Evolutionary conservation across 2,113 vertebrate species (phyloP).

Genomic region (Genyomyrus donnyi): DNA sequence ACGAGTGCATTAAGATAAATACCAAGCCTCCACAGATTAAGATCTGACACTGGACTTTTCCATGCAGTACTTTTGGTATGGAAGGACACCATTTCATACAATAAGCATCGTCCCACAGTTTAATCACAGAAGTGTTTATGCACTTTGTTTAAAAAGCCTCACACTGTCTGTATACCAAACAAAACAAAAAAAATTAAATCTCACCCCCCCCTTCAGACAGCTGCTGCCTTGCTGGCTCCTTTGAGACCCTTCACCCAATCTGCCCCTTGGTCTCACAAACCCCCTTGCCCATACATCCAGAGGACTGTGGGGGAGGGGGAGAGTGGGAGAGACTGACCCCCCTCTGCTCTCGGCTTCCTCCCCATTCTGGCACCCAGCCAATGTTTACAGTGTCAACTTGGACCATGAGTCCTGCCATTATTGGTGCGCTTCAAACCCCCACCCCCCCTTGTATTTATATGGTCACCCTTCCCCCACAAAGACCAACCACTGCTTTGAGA

Average conservation of each 20-base stretch:
- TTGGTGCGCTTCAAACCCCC: neutral
- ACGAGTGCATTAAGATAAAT: neutral
- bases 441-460: neutral
- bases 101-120: neutral
- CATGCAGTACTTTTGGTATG: neutral
- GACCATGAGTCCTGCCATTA: neutral
- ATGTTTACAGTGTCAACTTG: neutral
- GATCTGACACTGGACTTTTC: neutral
- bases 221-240: neutral
- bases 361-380: neutral
- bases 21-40: neutral
- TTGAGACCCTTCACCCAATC: neutral
- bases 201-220: neutral
- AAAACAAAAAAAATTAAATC: neutral
- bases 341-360: neutral
- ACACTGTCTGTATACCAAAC: neutral
- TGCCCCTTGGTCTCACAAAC: neutral
- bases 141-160: neutral
- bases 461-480: neutral
- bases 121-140: neutral
- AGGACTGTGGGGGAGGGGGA: neutral
- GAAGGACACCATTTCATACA: neutral
- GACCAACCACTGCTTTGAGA: neutral
- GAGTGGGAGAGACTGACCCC: neutral
- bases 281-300: neutral